A percentile compares a stretch with the other conserved stretches of the same genome.
Conservation (phyloP, 2,113 vertebrate genomes). For the Crotalus horridus region DNA sequence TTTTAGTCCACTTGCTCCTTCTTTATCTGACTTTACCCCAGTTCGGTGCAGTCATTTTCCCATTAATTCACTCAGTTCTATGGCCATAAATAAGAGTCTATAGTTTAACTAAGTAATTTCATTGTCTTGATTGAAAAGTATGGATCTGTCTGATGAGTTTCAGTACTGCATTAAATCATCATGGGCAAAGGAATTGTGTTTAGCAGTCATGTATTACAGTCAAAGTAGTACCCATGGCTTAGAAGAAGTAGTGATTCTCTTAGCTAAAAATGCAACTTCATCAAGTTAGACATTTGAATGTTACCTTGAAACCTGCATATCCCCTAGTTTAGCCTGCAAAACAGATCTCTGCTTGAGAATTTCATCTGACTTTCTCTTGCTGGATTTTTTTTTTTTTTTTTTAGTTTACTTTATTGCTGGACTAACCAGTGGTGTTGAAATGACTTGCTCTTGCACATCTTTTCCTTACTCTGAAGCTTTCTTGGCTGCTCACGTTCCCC, state of each 20-base stretch:
- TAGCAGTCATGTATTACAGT: neutral
- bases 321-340: neutral
- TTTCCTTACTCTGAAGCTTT: neutral
- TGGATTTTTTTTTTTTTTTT: neutral
- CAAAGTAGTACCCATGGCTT: neutral
- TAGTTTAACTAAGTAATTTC: neutral
- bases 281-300: neutral
- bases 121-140: neutral
- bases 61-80: neutral
- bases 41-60: neutral
- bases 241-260: neutral
- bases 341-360: neutral
- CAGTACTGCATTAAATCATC: neutral
- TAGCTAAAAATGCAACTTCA: neutral
- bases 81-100: neutral
- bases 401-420: neutral
- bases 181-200: neutral
- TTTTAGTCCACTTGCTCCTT: neutral
- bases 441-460: neutral
- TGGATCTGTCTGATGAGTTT: neutral
- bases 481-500: neutral
- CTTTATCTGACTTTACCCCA: neutral
- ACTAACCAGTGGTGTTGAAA: neutral
- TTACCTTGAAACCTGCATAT: neutral
- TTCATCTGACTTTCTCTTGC: neutral